A percentile compares a stretch with the other conserved stretches of the same genome.
Evolutionary conservation across 2,113 vertebrate genomes (phyloP).

Genomic region (Oriolus oriolus): DNA sequence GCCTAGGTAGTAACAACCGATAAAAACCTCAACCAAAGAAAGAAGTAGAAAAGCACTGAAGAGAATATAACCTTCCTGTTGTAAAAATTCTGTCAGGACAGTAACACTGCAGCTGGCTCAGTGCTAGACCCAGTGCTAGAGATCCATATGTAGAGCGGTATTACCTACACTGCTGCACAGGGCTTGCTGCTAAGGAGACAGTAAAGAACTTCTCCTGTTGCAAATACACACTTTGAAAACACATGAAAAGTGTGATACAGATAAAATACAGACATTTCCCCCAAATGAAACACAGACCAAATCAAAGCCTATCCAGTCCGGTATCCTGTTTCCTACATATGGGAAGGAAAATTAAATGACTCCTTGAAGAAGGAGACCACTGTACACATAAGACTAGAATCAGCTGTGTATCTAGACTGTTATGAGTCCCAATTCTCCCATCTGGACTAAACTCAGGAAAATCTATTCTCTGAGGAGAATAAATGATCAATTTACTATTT

Average conservation of each 20-base stretch:
- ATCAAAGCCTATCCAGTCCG: conserved; percentile 14
- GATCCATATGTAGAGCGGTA: neutral
- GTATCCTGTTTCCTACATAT: conserved; percentile 36
- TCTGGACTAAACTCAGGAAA: conserved; percentile 12
- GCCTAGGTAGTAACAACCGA: neutral
- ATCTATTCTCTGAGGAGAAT: conserved; percentile 6
- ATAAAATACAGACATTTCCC: conserved; percentile 40
- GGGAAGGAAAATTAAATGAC: conserved; percentile 7
- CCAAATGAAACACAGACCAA: conserved; percentile 33
- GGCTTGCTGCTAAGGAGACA: neutral
- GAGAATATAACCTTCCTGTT: neutral
- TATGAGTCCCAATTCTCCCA: neutral
- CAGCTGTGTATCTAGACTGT: neutral
- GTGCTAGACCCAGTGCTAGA: neutral
- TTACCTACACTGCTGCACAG: neutral
- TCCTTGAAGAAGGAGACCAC: neutral
- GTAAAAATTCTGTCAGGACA: neutral
- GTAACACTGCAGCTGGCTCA: neutral
- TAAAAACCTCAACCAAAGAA: neutral
- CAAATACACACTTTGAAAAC: conserved; percentile 4
- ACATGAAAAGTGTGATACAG: neutral
- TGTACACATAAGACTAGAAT: neutral
- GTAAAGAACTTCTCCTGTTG: neutral
- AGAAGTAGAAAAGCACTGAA: neutral
- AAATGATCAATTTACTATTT: conserved; percentile 13